Base-by-base conservation (phyloP, 2,888 invertebrate genomes). In the Temnothorax rugatulus region DNA sequence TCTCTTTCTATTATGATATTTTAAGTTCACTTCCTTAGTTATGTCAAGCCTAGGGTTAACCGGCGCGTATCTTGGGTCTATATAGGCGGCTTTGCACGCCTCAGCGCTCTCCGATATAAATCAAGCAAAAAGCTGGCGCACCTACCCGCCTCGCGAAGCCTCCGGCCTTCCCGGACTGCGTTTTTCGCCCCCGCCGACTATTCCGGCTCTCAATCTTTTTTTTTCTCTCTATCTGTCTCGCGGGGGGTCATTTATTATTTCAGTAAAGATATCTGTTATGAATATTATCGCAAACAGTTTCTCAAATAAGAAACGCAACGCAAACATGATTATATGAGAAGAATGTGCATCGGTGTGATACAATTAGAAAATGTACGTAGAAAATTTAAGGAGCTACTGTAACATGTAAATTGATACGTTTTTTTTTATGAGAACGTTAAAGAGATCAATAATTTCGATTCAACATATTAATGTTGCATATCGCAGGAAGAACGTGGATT, bases 181-280 rank as follows among this genome's bases (percentile, higher is more conserved):
- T 77, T 88, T 86, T 75, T 66, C 69, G 50, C 8, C 50, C 63
- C 44, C 38, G 13, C 54, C 44, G 21, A 18, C 76, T 68, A 68
- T 50, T 68, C 57, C 82, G n/a, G 47, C 47, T 63, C 82, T 83
- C 18, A 41, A 50, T 52, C 25, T 82, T 29, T 73, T 68, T 68
- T 81, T 47, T 64, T 83, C 25, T 54, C 21, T 66, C 25, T 74
- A 29, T 82, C 47, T 54, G 54, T 69, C 61, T 66, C 63, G 25
- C 21, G 82, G 77, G 69, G 57, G 86, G 86, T 88, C 88, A 86
- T 91, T 91, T 88, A 85, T 91, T 87, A 88, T 87, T 88, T 85
- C 79, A 86, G 86, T 81, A 77, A 88, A 87, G 86, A 90, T 91
- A 90, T 90, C 90, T 89, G 90, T 89, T 84, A 87, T 87, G 86